Base-by-base conservation (phyloP, 2,113 vertebrate species). In the Antigone vipio region DNA sequence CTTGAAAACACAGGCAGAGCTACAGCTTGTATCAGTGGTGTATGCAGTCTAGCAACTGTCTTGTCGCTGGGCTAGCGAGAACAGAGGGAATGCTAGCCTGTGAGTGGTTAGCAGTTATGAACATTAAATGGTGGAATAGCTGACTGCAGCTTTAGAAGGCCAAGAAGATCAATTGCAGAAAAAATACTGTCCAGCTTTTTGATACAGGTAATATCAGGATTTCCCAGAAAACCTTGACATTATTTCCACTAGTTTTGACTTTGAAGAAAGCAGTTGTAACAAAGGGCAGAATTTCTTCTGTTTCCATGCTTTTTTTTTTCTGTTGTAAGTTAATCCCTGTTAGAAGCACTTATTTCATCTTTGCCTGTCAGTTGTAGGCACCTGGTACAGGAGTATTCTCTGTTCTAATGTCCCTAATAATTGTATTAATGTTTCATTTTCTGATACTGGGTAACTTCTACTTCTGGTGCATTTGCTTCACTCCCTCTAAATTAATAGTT, bases 91-190 rank as follows among this genome's bases (percentile, higher is more conserved):
- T 79, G 18, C 27, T 67, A 38, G 52, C 24, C 20, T n/a, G 4
- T n/a, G n/a, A 16, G 9, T 59, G 21, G 18, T 22, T 58, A 38
- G 34, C 0, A 0, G 20, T 35, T 79, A 8, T 12, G 13, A 34
- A 8, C 47, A 35, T 62, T 82, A 91, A 62, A 38, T 44, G 12
- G 6, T 79, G 34, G 10, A 88, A 50, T 27, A 85, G 24, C 38
- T 76, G 44, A 50, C 49, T 63, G 30, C 35, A 47, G 7, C 18
- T 79, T 72, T 66, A 60, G 38, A 82, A 55, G 10, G 12, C 49
- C 34, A 68, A 34, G 15, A 59, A 38, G 32, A 60, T 15, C 13
- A 50, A 5, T 30, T 72, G 23, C 23, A 22, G 26, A 26, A 73
- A 84, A 91, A 77, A 52, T 56, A 27, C 5, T 59, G 35, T 32